phyloP scores from a whole-genome alignment of 2,113 vertebrate genomes.

The Hemibagrus wyckioides region DNA sequence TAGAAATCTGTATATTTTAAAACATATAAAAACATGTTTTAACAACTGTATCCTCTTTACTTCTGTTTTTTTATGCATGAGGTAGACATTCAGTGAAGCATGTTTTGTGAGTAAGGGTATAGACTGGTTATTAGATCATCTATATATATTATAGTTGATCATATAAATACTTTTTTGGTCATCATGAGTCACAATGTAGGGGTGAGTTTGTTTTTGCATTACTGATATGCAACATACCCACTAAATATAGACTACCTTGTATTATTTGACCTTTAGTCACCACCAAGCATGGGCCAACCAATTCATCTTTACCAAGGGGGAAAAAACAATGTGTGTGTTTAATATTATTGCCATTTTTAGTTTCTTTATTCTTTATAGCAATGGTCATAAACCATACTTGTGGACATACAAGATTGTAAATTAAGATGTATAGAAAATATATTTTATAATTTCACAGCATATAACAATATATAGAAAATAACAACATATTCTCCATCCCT shows the following conservation, averaged over 20 bases:
- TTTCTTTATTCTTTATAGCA: not conserved
- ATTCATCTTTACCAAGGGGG: constrained; percentile 53
- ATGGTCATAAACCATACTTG: not conserved
- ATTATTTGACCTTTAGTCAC: constrained; percentile 51
- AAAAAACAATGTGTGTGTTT: constrained; percentile 65
- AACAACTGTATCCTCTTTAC: not conserved
- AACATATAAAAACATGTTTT: not conserved
- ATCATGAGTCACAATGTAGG: not conserved
- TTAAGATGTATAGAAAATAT: not conserved
- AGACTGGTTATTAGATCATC: not conserved
- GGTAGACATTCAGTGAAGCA: not conserved
- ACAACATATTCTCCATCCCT: not conserved
- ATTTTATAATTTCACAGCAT: not conserved
- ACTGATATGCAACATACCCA: constrained; percentile 18
- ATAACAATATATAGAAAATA: not conserved
- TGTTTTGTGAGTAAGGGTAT: not conserved
- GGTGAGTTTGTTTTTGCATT: not conserved
- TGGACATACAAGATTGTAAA: not conserved
- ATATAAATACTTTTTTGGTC: not conserved
- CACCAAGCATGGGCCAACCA: constrained; percentile 54
- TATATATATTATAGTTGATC: not conserved
- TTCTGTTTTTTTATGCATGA: constrained; percentile 2
- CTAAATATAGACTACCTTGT: constrained; percentile 56
- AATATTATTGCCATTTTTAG: not conserved
- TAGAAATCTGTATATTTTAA: not conserved